A percentile compares a stretch with the other conserved stretches of the same genome.
Conservation (phyloP, 2,113 vertebrate species). For the Sylvilagus bachmani region DNA sequence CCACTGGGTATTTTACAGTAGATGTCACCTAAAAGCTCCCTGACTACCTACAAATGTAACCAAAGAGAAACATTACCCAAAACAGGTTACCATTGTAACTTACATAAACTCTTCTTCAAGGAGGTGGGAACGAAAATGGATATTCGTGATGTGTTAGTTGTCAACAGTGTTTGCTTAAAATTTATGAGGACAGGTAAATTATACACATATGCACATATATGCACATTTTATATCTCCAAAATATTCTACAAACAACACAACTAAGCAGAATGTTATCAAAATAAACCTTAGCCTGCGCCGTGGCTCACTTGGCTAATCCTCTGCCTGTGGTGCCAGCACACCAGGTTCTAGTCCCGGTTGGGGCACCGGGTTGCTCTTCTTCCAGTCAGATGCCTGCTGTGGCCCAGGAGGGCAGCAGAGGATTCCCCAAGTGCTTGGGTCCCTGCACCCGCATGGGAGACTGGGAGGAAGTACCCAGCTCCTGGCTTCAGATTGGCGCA, state of each 20-base stretch:
- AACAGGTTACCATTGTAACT: not conserved
- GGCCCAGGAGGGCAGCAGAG: too few relatives aligned
- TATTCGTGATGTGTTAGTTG: not conserved
- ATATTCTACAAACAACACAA: constrained; percentile 7
- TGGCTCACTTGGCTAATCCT: too few relatives aligned
- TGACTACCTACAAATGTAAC: not conserved
- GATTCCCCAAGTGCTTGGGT: too few relatives aligned
- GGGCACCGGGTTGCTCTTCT: too few relatives aligned
- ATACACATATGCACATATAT: not conserved
- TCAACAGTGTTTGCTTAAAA: not conserved
- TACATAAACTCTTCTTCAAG: not conserved
- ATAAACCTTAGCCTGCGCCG: constrained; percentile 40
- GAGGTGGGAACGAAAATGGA: not conserved
- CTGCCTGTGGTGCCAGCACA: too few relatives aligned
- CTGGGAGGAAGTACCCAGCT: too few relatives aligned
- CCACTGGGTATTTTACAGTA: not conserved
- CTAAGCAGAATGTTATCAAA: not conserved
- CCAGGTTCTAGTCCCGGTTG: too few relatives aligned
- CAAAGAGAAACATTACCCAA: not conserved
- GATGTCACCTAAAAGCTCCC: not conserved
- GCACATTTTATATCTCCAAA: not conserved
- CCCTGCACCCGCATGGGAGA: too few relatives aligned
- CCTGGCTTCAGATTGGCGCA: too few relatives aligned
- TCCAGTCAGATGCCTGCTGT: too few relatives aligned
- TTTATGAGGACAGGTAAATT: not conserved